Conservation (phyloP, 2,888 invertebrate species). For the Rhabditoides inermis region DNA sequence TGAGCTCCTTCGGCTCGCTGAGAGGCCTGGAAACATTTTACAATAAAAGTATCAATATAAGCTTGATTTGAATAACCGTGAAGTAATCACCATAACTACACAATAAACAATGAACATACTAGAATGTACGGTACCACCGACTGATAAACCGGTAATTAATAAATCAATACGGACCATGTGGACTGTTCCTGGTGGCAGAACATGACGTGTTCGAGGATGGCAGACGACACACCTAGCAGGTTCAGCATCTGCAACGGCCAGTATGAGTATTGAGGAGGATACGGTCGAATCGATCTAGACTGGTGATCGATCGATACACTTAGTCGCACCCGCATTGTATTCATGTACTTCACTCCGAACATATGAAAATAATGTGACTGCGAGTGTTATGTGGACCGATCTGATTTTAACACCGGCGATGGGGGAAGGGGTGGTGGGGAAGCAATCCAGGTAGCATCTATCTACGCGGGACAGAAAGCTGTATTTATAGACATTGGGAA, state of each 20-base stretch:
- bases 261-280: no score
- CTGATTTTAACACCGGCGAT: no score
- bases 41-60: neutral
- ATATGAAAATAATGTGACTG: no score
- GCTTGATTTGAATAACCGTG: neutral
- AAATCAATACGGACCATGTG: conserved; percentile 62
- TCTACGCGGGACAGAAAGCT: no score
- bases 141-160: neutral
- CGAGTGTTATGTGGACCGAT: no score
- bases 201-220: conserved; percentile 87
- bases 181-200: conserved; percentile 99
- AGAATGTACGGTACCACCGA: neutral
- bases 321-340: no score
- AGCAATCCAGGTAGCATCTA: no score
- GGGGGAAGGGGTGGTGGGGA: no score
- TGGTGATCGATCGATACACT: no score
- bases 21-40: conserved; percentile 67
- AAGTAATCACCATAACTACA: neutral
- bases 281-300: no score
- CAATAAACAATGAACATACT: neutral
- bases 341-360: no score
- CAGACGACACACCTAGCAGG: conserved; percentile 80
- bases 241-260: conserved; percentile 41
- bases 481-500: no score
- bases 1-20: conserved; percentile 82